phyloP scores from a whole-genome alignment of 2,888 invertebrate genomes.

The Drosophila algonquin region DNA sequence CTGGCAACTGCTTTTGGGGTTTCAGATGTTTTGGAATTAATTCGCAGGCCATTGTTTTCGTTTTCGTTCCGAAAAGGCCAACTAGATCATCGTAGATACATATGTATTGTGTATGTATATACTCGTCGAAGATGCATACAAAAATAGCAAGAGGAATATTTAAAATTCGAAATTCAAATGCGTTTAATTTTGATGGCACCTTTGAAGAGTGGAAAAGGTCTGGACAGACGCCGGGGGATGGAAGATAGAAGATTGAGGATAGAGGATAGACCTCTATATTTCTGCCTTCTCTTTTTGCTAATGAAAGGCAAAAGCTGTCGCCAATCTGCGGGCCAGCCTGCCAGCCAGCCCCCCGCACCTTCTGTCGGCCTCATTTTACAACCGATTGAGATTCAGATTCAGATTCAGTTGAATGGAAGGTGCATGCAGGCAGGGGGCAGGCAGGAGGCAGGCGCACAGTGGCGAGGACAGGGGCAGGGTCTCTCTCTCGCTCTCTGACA shows the following conservation, averaged over 20 bases:
- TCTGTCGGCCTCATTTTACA: not conserved
- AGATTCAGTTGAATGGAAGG: conserved; percentile 1
- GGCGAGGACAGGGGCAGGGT: conserved; percentile 12
- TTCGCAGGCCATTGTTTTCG: too few relatives aligned
- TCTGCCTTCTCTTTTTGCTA: not conserved
- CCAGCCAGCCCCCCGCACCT: not conserved
- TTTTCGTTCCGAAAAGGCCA: not conserved
- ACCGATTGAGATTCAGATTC: conserved; percentile 1
- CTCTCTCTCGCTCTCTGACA: conserved; percentile 29
- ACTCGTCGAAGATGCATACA: not conserved
- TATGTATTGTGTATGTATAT: too few relatives aligned
- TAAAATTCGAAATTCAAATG: conserved; percentile 66
- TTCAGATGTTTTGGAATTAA: too few relatives aligned
- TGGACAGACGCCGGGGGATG: conserved; percentile 24
- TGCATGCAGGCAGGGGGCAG: not conserved
- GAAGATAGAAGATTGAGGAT: conserved; percentile 6
- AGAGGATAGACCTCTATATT: not conserved
- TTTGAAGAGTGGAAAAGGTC: conserved; percentile 55
- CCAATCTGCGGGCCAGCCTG: not conserved
- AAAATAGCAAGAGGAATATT: conserved; percentile 22
- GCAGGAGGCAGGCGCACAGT: not conserved
- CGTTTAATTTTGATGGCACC: conserved; percentile 67
- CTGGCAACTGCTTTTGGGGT: too few relatives aligned
- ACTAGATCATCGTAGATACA: not conserved
- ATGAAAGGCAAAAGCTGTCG: not conserved